phyloP scores from a whole-genome alignment of 2,888 invertebrate genomes.

The Gortyna flavago region DNA sequence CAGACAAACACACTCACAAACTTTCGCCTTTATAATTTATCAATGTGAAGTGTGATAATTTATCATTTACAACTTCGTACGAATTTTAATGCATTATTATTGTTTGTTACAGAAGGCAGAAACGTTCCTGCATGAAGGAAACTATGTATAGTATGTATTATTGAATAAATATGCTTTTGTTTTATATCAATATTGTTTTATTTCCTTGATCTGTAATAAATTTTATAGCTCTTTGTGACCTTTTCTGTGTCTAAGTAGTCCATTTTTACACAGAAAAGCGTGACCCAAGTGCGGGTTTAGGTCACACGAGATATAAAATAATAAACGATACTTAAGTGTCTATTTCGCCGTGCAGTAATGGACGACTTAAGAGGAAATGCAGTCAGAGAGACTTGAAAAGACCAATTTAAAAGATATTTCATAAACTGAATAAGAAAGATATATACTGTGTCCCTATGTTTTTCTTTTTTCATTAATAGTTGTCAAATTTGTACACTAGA shows the following conservation, averaged over 20 bases:
- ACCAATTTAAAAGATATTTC: too few relatives aligned
- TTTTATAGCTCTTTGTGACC: background rate
- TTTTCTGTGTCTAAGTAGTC: background rate
- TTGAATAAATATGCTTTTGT: background rate
- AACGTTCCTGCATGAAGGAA: background rate
- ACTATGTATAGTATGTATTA: background rate
- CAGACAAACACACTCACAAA: too few relatives aligned
- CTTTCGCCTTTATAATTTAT: too few relatives aligned
- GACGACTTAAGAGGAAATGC: too few relatives aligned
- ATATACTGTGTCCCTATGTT: too few relatives aligned
- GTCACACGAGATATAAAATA: too few relatives aligned
- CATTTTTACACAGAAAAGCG: background rate
- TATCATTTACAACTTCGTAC: background rate
- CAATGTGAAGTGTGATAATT: background rate
- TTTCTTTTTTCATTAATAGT: too few relatives aligned
- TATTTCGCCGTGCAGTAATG: too few relatives aligned
- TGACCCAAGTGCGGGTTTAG: background rate
- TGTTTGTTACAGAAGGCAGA: slow-evolving; percentile 14
- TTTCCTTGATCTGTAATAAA: background rate
- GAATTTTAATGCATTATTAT: background rate
- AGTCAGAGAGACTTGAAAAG: too few relatives aligned
- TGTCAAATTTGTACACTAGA: too few relatives aligned
- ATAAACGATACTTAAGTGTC: too few relatives aligned
- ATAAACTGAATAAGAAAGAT: too few relatives aligned
- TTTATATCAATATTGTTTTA: background rate